Conservation (phyloP, 2,113 vertebrate genomes). For the Anseranas semipalmata region DNA sequence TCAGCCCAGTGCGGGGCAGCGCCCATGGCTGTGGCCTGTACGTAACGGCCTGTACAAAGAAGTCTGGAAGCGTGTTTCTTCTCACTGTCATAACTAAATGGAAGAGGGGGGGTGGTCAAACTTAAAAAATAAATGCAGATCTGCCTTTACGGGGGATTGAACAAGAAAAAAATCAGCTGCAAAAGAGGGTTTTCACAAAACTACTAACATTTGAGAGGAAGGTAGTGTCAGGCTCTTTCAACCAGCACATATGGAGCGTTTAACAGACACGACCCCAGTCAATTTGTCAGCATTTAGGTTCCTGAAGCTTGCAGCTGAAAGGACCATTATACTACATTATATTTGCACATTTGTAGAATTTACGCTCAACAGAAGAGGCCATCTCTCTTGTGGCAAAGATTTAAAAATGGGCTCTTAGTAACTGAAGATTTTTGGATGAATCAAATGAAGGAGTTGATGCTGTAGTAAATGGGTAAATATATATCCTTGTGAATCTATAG, state of each 20-base stretch:
- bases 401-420: background rate
- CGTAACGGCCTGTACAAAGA: background rate
- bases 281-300: constrained; percentile 20
- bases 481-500: background rate
- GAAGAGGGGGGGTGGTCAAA: background rate
- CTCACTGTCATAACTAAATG: background rate
- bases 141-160: background rate
- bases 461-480: background rate
- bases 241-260: background rate
- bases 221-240: background rate
- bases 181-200: background rate
- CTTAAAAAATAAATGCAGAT: background rate
- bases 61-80: background rate
- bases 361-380: background rate
- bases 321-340: background rate
- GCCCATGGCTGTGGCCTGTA: background rate
- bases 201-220: background rate
- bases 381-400: background rate
- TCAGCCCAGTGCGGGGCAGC: background rate
- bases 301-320: background rate
- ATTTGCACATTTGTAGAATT: background rate
- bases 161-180: background rate
- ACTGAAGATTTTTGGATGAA: background rate
- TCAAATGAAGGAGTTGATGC: background rate
- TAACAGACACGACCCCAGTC: background rate